Conservation (phyloP, 2,888 invertebrate species). For the Meliscaeva auricollis region DNA sequence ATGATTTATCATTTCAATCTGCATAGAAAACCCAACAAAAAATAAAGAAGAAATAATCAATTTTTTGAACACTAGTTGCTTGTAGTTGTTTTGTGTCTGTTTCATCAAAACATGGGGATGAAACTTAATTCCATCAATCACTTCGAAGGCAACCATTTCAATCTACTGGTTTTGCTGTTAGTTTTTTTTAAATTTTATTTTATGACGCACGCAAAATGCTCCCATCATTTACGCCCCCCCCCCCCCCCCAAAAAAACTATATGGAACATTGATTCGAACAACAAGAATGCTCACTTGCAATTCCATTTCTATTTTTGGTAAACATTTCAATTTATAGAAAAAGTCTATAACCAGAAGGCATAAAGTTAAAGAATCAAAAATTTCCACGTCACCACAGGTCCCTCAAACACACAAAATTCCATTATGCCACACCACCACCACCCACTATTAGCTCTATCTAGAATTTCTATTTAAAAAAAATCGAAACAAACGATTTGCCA, state of each 20-base stretch:
- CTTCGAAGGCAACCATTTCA: background rate
- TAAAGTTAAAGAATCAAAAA: conserved; percentile 6
- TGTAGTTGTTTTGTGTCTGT: no score
- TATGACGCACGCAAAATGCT: background rate
- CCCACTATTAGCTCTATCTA: background rate
- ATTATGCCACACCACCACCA: no score
- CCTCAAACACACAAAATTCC: background rate
- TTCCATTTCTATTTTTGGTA: conserved; percentile 16
- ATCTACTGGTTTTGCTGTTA: background rate
- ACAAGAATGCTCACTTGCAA: background rate
- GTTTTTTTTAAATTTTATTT: background rate
- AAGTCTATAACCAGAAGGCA: background rate
- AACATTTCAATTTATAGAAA: background rate
- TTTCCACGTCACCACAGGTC: background rate
- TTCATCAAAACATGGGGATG: background rate
- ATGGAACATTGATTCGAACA: background rate
- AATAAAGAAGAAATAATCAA: background rate
- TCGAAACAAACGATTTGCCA: conserved; percentile 1
- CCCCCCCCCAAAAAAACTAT: background rate
- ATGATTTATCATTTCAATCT: no score
- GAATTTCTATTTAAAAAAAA: conserved; percentile 41
- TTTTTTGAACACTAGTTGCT: background rate
- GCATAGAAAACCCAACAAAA: background rate
- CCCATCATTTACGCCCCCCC: background rate
- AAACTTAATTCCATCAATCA: conserved; percentile 8